Percentiles rank a stretch among this genome's conserved stretches.
phyloP scores from a whole-genome alignment of 2,113 vertebrate genomes.

The Cranoglanis bouderius region DNA sequence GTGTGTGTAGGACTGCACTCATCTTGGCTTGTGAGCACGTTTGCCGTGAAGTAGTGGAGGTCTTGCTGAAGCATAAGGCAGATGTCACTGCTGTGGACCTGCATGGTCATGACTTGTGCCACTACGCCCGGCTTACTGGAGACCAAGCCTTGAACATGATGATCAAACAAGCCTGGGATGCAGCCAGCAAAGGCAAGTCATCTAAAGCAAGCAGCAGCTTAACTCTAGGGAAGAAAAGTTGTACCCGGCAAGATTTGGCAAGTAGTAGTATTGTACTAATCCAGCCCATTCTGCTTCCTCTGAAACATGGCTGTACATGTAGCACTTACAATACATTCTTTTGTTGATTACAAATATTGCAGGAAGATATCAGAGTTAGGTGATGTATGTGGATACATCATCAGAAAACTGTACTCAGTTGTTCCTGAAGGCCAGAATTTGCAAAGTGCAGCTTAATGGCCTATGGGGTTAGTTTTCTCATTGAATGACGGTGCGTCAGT shows the following conservation, averaged over 20 bases:
- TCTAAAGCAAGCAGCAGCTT: conserved; percentile 7
- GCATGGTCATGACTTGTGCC: conserved; percentile 76
- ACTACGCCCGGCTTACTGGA: conserved; percentile 81
- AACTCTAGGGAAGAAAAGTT: neutral
- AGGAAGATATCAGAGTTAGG: neutral
- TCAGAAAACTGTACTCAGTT: neutral
- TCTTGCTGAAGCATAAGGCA: conserved; percentile 77
- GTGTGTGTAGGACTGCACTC: conserved; percentile 75
- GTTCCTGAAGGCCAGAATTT: neutral
- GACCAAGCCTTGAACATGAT: conserved; percentile 77
- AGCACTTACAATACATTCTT: neutral
- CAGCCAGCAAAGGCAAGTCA: conserved; percentile 71
- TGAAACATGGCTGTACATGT: conserved; percentile 20
- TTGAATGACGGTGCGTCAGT: neutral
- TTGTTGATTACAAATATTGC: neutral
- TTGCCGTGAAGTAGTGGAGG: conserved; percentile 79
- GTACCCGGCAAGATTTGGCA: neutral
- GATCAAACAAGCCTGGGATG: conserved; percentile 74
- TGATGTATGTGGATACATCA: neutral
- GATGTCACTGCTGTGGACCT: conserved; percentile 74
- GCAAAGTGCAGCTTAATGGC: neutral
- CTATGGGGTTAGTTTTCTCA: neutral
- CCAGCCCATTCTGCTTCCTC: neutral
- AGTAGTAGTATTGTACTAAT: neutral
- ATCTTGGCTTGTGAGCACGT: conserved; percentile 82